phyloP scores from a whole-genome alignment of 2,797 vertebrate species.

The Enteromius unitaeniatus region DNA sequence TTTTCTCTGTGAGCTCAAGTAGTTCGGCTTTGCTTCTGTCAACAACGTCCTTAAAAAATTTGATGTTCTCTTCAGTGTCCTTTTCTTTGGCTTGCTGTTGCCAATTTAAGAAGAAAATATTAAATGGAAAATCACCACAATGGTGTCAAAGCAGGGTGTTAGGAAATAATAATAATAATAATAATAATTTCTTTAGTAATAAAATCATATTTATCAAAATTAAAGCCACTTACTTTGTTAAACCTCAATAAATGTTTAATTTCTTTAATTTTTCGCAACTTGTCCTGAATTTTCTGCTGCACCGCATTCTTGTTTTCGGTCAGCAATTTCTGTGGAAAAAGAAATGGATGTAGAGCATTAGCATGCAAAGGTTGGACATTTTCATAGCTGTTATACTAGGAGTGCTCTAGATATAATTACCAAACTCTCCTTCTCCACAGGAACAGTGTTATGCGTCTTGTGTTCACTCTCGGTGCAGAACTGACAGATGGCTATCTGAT shows the following conservation, averaged over 20 bases:
- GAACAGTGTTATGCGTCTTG: conserved; percentile 57
- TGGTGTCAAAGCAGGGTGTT: neutral
- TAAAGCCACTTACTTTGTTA: conserved; percentile 25
- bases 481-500: conserved; percentile 64
- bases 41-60: neutral
- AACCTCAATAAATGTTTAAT: conserved; percentile 15
- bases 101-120: neutral
- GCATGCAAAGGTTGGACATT: neutral
- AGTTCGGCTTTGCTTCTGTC: conserved; percentile 64
- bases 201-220: neutral
- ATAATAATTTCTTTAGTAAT: neutral
- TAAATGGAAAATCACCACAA: neutral
- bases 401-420: conserved; percentile 14
- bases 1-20: conserved; percentile 55
- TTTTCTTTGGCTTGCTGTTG: conserved; percentile 23
- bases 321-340: conserved; percentile 5
- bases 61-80: conserved; percentile 15
- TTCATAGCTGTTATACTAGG: neutral
- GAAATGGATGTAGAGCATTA: neutral
- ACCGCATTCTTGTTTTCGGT: conserved; percentile 4
- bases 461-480: conserved; percentile 62
- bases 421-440: conserved; percentile 63
- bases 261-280: neutral
- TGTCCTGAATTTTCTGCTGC: neutral
- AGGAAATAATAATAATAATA: too few species aligned